Percentiles rank a stretch among this genome's conserved stretches.
phyloP scores from a whole-genome alignment of 2,113 vertebrate species.

The Sialia sialis region DNA sequence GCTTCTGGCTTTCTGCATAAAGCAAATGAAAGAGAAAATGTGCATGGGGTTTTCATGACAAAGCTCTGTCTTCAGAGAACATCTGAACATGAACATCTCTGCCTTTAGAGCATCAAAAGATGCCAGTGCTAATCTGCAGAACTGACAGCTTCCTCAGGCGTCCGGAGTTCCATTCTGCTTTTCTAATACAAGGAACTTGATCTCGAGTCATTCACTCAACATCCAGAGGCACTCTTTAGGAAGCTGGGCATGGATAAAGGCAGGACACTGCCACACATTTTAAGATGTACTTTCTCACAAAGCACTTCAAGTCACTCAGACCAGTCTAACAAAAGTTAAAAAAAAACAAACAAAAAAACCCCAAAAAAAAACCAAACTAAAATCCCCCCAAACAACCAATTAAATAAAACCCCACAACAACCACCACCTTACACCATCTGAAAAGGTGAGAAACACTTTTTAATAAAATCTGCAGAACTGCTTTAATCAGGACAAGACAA shows the following conservation, averaged over 20 bases:
- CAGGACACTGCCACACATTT: neutral
- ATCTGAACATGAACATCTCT: neutral
- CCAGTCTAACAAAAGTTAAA: neutral
- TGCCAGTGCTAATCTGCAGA: neutral
- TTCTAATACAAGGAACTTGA: neutral
- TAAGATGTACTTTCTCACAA: neutral
- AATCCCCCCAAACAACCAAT: neutral
- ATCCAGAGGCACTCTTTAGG: neutral
- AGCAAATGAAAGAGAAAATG: neutral
- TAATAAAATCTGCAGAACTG: neutral
- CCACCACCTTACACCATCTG: neutral
- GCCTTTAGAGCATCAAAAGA: neutral
- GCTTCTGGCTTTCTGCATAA: conserved; percentile 22
- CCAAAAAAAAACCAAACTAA: neutral
- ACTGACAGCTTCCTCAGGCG: neutral
- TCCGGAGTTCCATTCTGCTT: neutral
- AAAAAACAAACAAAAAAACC: no score
- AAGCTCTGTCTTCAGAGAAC: neutral
- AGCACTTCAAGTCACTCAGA: neutral
- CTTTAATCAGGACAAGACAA: neutral
- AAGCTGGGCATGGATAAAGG: neutral
- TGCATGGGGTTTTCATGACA: neutral
- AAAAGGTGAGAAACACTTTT: neutral
- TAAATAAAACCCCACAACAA: neutral
- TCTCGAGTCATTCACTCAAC: neutral